Conservation (phyloP, 2,888 invertebrate genomes). For the Crematogaster levior region DNA sequence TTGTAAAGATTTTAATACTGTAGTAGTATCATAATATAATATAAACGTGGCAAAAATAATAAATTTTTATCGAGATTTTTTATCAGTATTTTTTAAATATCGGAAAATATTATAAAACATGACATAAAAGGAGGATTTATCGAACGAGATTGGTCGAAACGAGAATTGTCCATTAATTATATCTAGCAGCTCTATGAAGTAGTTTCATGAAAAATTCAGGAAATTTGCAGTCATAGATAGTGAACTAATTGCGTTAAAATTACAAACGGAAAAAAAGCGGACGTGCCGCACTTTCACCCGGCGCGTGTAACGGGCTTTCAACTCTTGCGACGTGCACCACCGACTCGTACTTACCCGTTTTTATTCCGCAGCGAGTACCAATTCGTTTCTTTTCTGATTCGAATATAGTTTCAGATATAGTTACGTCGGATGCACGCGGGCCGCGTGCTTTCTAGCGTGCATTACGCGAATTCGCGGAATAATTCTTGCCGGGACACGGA, state of each 20-base stretch:
- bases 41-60: background rate
- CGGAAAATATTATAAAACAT: background rate
- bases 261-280: background rate
- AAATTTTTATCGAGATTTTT: background rate
- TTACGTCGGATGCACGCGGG: background rate
- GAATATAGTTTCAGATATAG: constrained; percentile 5
- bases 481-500: constrained; percentile 63
- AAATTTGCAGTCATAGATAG: background rate
- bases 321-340: background rate
- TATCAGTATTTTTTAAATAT: background rate
- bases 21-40: background rate
- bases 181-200: background rate
- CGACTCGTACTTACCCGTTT: constrained; percentile 12
- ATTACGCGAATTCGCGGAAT: constrained; percentile 49
- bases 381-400: constrained; percentile 27
- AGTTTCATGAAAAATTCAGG: background rate
- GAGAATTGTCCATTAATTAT: background rate
- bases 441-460: constrained; percentile 48
- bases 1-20: background rate
- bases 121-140: background rate
- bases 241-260: background rate
- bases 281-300: constrained; percentile 32
- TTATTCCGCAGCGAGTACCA: constrained; percentile 20
- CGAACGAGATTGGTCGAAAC: background rate
- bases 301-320: background rate